Evolutionary conservation across 2,113 vertebrate species (phyloP).

Genomic region (Hystrix brachyura): DNA sequence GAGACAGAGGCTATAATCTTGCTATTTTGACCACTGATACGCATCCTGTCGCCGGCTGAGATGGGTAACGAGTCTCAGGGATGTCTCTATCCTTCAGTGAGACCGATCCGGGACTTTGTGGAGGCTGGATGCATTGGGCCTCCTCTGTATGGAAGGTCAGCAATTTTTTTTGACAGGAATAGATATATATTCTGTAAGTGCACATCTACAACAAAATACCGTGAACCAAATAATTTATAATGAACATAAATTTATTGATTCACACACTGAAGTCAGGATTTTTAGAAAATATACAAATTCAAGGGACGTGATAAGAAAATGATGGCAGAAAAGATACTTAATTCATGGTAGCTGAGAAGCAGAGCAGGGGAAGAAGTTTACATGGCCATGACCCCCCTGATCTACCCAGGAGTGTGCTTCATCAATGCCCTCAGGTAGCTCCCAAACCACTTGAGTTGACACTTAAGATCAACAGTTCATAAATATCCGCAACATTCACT

Average conservation of each 20-base stretch:
- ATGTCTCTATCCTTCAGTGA: background rate
- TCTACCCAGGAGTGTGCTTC: background rate
- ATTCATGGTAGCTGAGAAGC: background rate
- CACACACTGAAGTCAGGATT: no score
- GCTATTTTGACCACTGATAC: background rate
- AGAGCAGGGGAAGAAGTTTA: background rate
- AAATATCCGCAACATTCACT: background rate
- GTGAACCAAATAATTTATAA: background rate
- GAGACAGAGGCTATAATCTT: background rate
- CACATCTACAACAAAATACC: background rate
- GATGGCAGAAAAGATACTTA: no score
- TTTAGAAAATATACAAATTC: background rate
- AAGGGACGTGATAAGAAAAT: background rate
- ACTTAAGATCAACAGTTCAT: background rate
- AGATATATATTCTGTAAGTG: background rate
- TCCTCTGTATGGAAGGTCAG: background rate
- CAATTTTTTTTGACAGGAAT: background rate
- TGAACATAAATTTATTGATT: background rate
- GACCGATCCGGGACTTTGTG: background rate
- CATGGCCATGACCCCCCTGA: background rate
- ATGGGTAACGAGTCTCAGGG: background rate
- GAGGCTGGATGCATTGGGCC: background rate
- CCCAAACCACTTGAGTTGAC: background rate
- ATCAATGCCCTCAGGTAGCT: background rate
- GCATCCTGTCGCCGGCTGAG: background rate